Evolutionary conservation across 2,113 vertebrate species (phyloP).

Genomic region (Silurus asotus): DNA sequence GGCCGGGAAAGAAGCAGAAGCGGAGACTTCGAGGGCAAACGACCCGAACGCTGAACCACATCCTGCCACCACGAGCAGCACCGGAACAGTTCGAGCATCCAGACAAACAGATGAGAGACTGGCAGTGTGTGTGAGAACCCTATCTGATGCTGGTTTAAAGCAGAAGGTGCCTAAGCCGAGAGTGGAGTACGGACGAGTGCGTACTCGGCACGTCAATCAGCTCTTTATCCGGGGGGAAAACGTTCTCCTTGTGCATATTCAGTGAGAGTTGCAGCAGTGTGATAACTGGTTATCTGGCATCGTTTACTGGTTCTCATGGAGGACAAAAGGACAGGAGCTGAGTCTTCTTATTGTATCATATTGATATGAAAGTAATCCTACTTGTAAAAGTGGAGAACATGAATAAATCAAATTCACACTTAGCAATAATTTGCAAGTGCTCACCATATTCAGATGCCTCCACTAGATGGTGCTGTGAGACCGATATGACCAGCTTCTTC

Average conservation of each 20-base stretch:
- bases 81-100: neutral
- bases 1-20: slow-evolving; percentile 8
- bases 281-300: neutral
- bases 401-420: neutral
- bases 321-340: neutral
- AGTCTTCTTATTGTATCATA: slow-evolving; percentile 63
- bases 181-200: slow-evolving; percentile 86
- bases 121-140: neutral
- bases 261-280: slow-evolving; percentile 55
- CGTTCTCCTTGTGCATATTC: slow-evolving; percentile 87
- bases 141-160: slow-evolving; percentile 58
- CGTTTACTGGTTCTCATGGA: neutral
- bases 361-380: slow-evolving; percentile 67
- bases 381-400: neutral
- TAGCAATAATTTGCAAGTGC: neutral
- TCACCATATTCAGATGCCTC: neutral
- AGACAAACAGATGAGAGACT: slow-evolving; percentile 15
- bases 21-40: neutral
- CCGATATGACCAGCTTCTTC: neutral
- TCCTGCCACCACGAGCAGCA: neutral
- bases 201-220: slow-evolving; percentile 90
- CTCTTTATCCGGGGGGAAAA: slow-evolving; percentile 96
- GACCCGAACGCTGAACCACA: neutral
- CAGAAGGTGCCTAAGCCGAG: slow-evolving; percentile 58
- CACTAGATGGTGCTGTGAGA: slow-evolving; percentile 69